Conservation (phyloP, 2,888 invertebrate species). For the Xestia sexstrigata region DNA sequence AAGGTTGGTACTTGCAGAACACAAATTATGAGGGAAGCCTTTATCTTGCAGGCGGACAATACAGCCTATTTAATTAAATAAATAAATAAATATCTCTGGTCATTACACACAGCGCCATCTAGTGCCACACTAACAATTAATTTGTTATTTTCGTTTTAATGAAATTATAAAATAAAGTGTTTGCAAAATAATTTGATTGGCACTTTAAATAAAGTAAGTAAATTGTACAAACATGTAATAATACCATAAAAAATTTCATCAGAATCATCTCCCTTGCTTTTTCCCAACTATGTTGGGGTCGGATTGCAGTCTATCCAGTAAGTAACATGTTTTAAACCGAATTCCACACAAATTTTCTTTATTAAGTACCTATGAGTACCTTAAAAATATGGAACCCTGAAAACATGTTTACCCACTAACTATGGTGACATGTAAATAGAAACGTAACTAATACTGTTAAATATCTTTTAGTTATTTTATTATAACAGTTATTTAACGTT, state of each 20-base stretch:
- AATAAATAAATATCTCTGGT: no score
- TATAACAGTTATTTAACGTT: slow-evolving; percentile 42
- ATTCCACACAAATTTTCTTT: background rate
- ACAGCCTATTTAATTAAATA: no score
- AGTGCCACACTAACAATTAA: no score
- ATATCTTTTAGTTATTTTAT: slow-evolving; percentile 27
- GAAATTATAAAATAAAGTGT: no score
- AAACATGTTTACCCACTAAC: background rate
- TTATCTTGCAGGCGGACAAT: no score
- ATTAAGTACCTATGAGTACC: background rate
- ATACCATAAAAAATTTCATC: background rate
- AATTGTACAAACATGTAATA: background rate
- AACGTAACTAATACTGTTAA: slow-evolving; percentile 20
- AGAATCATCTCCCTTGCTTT: background rate
- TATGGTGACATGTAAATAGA: background rate
- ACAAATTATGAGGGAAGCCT: no score
- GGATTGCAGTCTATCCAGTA: background rate
- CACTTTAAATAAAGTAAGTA: background rate
- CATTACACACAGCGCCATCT: no score
- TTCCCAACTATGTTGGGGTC: background rate
- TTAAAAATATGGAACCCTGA: background rate
- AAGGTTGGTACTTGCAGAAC: no score
- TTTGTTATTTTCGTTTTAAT: no score
- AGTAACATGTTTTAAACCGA: background rate
- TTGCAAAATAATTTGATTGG: no score